A percentile compares a stretch with the other conserved stretches of the same genome.
These are phyloP conservation scores for Solenodon paradoxus DNA, from an alignment of 2,113 vertebrate species.

Conservation along the genomic window DNA sequence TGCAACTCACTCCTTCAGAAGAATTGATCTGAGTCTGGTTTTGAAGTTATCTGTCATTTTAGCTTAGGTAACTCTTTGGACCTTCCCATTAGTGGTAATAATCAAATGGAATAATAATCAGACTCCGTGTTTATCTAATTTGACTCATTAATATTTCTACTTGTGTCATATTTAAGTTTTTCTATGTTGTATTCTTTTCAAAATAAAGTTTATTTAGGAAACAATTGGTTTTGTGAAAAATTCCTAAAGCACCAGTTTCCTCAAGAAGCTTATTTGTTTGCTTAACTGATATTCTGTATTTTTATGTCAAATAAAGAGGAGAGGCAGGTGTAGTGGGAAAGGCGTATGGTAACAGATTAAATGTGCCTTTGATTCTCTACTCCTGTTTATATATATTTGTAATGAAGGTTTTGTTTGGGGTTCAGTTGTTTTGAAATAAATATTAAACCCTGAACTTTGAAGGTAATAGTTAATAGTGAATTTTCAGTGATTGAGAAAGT, in stretches of 20 bases:
- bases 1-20: too few relatives aligned
- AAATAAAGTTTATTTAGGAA: conserved; percentile 53
- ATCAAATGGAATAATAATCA: neutral
- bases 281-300: neutral
- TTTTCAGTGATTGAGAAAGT: neutral
- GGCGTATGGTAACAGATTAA: neutral
- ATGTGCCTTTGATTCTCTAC: neutral
- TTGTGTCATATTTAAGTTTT: conserved; percentile 3
- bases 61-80: neutral
- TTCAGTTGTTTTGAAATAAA: neutral
- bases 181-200: neutral
- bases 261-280: conserved; percentile 3
- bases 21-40: too few relatives aligned
- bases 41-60: neutral
- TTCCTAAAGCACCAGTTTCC: neutral
- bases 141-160: neutral
- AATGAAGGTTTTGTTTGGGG: neutral
- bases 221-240: neutral
- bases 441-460: neutral
- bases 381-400: neutral
- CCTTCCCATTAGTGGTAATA: neutral
- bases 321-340: neutral
- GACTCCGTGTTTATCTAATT: neutral
- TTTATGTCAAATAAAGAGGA: neutral
- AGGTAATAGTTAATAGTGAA: neutral